Conservation (phyloP, 2,797 vertebrate genomes). For the Characodon lateralis region DNA sequence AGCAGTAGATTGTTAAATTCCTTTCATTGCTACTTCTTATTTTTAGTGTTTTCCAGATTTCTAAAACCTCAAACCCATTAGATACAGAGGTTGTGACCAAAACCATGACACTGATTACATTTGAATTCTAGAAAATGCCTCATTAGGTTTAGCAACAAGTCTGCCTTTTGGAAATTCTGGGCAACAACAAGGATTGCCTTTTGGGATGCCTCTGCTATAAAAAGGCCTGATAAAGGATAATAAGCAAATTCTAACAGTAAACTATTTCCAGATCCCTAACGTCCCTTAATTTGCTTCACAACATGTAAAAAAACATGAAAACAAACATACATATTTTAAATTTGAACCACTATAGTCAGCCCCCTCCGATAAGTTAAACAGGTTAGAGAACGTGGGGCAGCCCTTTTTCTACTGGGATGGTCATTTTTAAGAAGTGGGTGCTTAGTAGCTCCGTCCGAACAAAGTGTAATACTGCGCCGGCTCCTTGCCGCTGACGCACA, state of each 20-base stretch:
- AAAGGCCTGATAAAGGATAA: neutral
- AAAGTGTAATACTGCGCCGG: slow-evolving; percentile 93
- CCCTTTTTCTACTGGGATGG: slow-evolving; percentile 43
- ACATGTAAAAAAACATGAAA: slow-evolving; percentile 3
- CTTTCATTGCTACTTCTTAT: neutral
- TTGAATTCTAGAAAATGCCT: neutral
- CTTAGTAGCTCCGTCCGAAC: slow-evolving; percentile 95
- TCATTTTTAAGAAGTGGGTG: slow-evolving; percentile 8
- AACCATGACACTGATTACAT: neutral
- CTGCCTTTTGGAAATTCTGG: neutral
- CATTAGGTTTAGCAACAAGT: neutral
- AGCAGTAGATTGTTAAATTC: neutral
- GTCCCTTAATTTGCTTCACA: slow-evolving; percentile 1
- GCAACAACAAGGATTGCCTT: neutral
- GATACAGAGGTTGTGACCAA: neutral
- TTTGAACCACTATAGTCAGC: slow-evolving; percentile 18
- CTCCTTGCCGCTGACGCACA: slow-evolving; percentile 89
- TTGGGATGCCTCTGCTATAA: neutral
- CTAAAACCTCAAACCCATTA: neutral
- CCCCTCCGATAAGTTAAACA: neutral
- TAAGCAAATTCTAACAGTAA: neutral
- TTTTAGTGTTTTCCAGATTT: slow-evolving; percentile 12
- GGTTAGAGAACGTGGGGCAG: slow-evolving; percentile 25
- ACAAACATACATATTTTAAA: slow-evolving; percentile 9
- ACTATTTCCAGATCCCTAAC: neutral